Conservation (phyloP, 1,140 invertebrate species). For the Ptiloglossa arizonensis region DNA sequence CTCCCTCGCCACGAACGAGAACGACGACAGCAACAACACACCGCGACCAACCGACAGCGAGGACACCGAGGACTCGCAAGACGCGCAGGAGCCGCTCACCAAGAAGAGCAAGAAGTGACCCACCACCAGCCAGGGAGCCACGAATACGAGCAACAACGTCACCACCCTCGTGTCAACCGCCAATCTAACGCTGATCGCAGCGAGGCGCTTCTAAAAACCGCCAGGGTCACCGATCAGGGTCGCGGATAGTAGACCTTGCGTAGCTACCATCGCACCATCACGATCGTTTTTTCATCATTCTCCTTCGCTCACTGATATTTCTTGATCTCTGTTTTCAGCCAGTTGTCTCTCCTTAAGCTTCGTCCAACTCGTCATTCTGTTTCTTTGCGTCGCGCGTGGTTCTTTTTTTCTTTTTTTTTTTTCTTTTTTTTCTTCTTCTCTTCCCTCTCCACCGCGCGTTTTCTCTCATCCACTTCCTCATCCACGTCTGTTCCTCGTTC, state of each 20-base stretch:
- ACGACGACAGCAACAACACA: slow-evolving; percentile 77
- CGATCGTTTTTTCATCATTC: slow-evolving; percentile 44
- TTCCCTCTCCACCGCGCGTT: no score
- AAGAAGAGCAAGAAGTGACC: slow-evolving; percentile 82
- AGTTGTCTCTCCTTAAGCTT: no score
- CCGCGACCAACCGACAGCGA: slow-evolving; percentile 79
- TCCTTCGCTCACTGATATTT: slow-evolving; percentile 34
- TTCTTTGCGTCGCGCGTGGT: not conserved
- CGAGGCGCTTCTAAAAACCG: slow-evolving; percentile 73
- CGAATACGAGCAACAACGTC: slow-evolving; percentile 63
- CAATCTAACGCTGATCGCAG: slow-evolving; percentile 74
- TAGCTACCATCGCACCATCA: slow-evolving; percentile 44
- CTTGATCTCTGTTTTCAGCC: not conserved
- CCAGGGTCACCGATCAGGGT: slow-evolving; percentile 58
- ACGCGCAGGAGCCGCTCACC: slow-evolving; percentile 77
- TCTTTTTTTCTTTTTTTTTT: not conserved
- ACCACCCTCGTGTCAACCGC: slow-evolving; percentile 73
- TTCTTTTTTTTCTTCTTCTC: no score
- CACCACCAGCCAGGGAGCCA: slow-evolving; percentile 57
- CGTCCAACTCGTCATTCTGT: not conserved
- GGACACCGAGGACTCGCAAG: slow-evolving; percentile 78
- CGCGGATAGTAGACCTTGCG: slow-evolving; percentile 52
- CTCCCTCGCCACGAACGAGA: slow-evolving; percentile 75
- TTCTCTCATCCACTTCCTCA: not conserved
- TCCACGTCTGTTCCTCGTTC: not conserved